Percentiles rank a stretch among this genome's conserved stretches.
Conservation (phyloP, 2,888 invertebrate species). For the Eumacrocentrus americanus region DNA sequence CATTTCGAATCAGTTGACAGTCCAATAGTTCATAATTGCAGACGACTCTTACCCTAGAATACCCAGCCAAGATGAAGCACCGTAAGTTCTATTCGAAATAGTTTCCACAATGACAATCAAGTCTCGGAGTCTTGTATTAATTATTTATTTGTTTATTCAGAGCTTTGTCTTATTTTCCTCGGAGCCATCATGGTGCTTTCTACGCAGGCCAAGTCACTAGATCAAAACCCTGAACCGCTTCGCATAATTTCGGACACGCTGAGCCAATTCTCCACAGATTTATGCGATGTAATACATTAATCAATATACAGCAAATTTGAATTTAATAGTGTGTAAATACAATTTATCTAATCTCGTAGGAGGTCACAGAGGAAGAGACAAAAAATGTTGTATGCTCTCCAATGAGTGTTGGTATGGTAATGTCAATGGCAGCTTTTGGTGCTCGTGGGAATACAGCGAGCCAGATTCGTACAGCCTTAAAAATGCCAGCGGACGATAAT, state of each 20-base stretch:
- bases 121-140: no score
- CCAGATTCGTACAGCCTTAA: slow-evolving; percentile 41
- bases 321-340: background rate
- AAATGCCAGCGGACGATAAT: slow-evolving; percentile 38
- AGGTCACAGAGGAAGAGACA: slow-evolving; percentile 23
- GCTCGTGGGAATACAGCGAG: slow-evolving; percentile 43
- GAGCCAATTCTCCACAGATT: no score
- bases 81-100: background rate
- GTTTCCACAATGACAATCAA: background rate
- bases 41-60: no score
- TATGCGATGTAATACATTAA: background rate
- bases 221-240: no score
- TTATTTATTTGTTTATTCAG: no score
- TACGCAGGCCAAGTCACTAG: no score
- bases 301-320: background rate
- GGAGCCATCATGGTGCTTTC: no score
- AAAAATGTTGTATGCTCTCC: slow-evolving; percentile 51
- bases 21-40: no score
- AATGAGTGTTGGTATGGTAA: slow-evolving; percentile 49
- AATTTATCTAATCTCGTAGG: slow-evolving; percentile 32
- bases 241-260: no score
- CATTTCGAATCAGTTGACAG: background rate
- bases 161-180: no score
- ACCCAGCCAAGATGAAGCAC: background rate
- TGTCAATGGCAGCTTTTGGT: slow-evolving; percentile 49